A percentile compares a stretch with the other conserved stretches of the same genome.
Conservation (phyloP, 1,140 invertebrate species). For the Hetaerina americana region DNA sequence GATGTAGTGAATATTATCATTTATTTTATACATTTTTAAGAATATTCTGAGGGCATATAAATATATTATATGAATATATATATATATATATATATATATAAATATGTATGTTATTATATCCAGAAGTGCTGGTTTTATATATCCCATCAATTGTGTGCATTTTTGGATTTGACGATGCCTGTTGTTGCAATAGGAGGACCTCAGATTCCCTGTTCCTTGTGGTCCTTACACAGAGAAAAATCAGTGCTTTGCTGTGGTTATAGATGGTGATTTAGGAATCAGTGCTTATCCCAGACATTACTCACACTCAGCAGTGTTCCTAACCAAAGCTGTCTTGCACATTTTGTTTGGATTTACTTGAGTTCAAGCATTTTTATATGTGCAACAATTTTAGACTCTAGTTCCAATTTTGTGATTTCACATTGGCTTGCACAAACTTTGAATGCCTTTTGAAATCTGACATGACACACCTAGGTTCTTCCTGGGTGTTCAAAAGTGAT, state of each 20-base stretch:
- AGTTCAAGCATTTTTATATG: background rate
- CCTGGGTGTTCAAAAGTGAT: too few relatives aligned
- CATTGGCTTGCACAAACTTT: background rate
- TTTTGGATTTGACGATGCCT: background rate
- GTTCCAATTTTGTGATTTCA: background rate
- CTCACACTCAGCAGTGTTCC: background rate
- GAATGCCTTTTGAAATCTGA: background rate
- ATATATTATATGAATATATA: background rate
- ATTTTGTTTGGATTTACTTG: background rate
- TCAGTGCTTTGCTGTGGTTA: background rate
- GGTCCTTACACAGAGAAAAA: background rate
- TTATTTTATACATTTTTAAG: conserved; percentile 1
- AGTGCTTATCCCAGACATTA: too few relatives aligned
- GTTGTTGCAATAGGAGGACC: background rate
- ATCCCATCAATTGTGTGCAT: background rate
- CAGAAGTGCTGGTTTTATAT: background rate
- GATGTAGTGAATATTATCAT: background rate
- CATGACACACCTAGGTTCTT: too few relatives aligned
- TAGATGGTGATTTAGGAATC: background rate
- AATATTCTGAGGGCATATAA: background rate
- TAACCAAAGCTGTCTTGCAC: background rate
- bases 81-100: background rate
- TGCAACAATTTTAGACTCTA: background rate
- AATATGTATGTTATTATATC: too few relatives aligned
- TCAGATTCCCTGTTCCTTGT: background rate